These are phyloP conservation scores for Aphodius granarius DNA, from an alignment of 2,888 invertebrate species.

Conservation along the genomic window DNA sequence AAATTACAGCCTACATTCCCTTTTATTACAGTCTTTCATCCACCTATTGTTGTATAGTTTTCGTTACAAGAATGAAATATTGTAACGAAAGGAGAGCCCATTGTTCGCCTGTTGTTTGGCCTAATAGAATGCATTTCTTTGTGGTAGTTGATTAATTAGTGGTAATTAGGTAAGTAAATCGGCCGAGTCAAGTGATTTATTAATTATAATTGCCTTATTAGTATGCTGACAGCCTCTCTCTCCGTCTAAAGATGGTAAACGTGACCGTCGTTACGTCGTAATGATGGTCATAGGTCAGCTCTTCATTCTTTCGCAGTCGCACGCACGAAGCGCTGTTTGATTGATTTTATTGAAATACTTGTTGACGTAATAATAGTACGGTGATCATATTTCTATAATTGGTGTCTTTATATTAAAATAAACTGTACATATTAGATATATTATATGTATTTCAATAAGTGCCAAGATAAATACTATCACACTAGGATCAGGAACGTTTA, in stretches of 20 bases:
- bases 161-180: slow-evolving; percentile 10
- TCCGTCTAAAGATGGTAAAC: neutral
- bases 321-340: neutral
- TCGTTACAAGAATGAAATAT: neutral
- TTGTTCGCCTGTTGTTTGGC: slow-evolving; percentile 1
- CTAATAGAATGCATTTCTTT: slow-evolving; percentile 3
- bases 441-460: too few relatives aligned
- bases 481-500: too few relatives aligned
- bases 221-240: neutral
- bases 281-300: neutral
- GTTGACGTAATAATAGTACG: too few relatives aligned
- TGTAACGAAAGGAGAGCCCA: neutral
- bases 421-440: too few relatives aligned
- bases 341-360: neutral
- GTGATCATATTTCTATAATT: too few relatives aligned
- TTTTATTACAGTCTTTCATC: neutral
- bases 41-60: neutral
- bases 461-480: too few relatives aligned
- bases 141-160: slow-evolving; percentile 9
- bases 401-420: too few relatives aligned
- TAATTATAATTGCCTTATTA: slow-evolving; percentile 4
- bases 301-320: neutral
- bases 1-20: neutral
- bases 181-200: slow-evolving; percentile 10
- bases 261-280: neutral